Base-by-base conservation (phyloP, 1,140 invertebrate genomes). In the Lordiphosa mommai region DNA sequence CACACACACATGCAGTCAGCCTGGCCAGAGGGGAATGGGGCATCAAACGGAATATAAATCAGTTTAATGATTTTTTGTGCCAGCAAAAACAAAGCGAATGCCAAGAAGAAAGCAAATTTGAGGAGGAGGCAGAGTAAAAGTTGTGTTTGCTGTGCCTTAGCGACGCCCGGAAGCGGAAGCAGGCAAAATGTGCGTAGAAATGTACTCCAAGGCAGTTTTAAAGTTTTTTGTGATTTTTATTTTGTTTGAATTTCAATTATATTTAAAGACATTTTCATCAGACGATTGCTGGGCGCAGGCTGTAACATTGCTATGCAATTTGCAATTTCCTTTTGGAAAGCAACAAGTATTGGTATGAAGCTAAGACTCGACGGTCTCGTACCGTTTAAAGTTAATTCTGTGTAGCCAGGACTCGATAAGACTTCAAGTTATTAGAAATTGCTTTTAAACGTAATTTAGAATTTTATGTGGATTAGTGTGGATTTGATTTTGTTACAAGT, bases 1-100 rank as follows among this genome's bases (percentile, higher is more conserved):
- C 43, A 40, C 43, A 66, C 52, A 23, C 46, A 55, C 61, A 65
- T 64, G 61, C 61, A 29, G 44, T 40, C 37, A 52, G 32, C 14
- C 47, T 34, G 5, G 23, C 23, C 23, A 49, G 55, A 50, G 41
- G 46, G 44, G 64, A 46, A 29, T 14, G 40, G 27, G 40, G 65
- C 68, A 74, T 74, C 71, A 74, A 74, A 74, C 71, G 71, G 71
- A 76, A 76, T 76, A 76, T 76, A 76, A 76, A 76, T 76, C 72
- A 76, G 72, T 76, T 74, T 70, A 76, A 76, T 76, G 66, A 70
- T 76, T 76, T 71, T 27, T 64, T 61, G 59, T 71, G 71, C 71
- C 71, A 69, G 65, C 12, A 67, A 63, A 63, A 73, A 72, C 47
- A 67, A 58, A 63, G 40, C 40, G 13, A 43, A 43, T 20, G 27